Base-by-base conservation (phyloP, 2,797 vertebrate genomes). In the Scolopax bukidnonensis region DNA sequence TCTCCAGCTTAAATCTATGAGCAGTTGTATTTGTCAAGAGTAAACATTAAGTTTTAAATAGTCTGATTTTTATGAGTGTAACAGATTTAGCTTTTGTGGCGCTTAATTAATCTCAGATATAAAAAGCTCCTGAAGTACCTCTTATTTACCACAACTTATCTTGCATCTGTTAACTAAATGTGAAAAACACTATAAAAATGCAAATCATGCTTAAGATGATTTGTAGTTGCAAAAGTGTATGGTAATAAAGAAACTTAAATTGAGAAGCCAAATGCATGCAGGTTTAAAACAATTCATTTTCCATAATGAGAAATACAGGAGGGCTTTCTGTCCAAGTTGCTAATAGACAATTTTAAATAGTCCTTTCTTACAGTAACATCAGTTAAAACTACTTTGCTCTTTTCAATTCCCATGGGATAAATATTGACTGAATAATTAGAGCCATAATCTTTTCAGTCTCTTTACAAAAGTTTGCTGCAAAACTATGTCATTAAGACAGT, bases 391-490 rank as follows among this genome's bases (percentile, higher is more conserved):
- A 43, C 47, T 89, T 61, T 32, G 63, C 19, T 65, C 38, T 87
- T 71, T 78, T 87, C 30, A 80, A 11, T 74, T 94, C 79, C 73
- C 85, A 93, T 0, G 0, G 56, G 89, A 87, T 82, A 74, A 93
- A 69, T 76, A 87, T 14, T 79, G 78, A 73, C 54, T 76, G 59
- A 90, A 32, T 90, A 92, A 93, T 93, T 94, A 93, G 67, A 91
- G 77, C 50, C 84, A 60, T 83, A 77, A 89, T 86, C 68, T 88
- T 74, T 73, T 95, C 71, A 87, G 45, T 60, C 45, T 84, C 69
- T 86, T 91, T 21, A 90, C 79, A 75, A 30, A 93, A 78, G 65
- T 88, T 15, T 84, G 60, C 48, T 91, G 79, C 61, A 88, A 57
- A 94, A 84, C 87, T 84, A 32, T 82, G 51, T 85, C 75, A 67